These are phyloP conservation scores for Chloebia gouldiae DNA, from an alignment of 2,113 vertebrate genomes.

Conservation along the genomic window DNA sequence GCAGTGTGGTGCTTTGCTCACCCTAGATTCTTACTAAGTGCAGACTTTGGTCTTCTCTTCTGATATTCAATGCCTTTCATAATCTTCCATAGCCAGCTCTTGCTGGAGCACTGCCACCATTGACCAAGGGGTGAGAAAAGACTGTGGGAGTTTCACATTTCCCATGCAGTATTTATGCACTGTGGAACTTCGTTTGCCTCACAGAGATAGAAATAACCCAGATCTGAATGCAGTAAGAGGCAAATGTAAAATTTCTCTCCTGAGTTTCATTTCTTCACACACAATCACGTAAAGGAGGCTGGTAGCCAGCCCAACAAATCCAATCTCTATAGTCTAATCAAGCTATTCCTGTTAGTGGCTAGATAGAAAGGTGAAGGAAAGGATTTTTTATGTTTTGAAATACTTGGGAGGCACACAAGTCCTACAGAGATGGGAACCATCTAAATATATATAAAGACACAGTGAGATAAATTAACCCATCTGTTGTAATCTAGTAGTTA, in stretches of 20 bases:
- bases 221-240: neutral
- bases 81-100: neutral
- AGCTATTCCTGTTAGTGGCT: neutral
- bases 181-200: neutral
- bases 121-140: neutral
- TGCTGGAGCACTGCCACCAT: neutral
- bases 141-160: neutral
- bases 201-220: neutral
- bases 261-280: neutral
- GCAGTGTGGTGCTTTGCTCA: neutral
- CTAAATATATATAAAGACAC: neutral
- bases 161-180: neutral
- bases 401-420: neutral
- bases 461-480: conserved; percentile 20
- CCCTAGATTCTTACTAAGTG: neutral
- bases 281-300: neutral
- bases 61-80: neutral
- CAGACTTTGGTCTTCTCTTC: neutral
- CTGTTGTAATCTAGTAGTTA: conserved; percentile 10
- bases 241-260: neutral
- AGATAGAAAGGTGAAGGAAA: neutral
- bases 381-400: conserved; percentile 41
- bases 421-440: neutral
- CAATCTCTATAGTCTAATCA: neutral
- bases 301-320: neutral